These are phyloP conservation scores for Drosophila diplacantha DNA, from an alignment of 2,888 invertebrate genomes.

Conservation along the genomic window DNA sequence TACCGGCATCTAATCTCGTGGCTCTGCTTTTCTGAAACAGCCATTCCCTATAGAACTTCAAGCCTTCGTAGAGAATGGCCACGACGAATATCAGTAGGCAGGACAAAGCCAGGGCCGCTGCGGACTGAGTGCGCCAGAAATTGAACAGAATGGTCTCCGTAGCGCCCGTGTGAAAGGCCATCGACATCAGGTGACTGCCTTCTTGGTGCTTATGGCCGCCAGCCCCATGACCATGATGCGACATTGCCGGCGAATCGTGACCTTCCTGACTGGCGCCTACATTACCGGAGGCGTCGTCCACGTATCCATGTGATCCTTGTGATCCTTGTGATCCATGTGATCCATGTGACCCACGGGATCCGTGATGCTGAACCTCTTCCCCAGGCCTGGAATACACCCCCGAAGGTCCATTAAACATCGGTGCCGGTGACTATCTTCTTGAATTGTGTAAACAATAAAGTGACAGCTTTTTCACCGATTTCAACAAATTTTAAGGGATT, in stretches of 20 bases:
- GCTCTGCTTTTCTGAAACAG: slow-evolving; percentile 13
- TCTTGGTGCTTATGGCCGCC: neutral
- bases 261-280: neutral
- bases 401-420: slow-evolving; percentile 13
- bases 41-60: slow-evolving; percentile 54
- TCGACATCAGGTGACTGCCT: slow-evolving; percentile 28
- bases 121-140: slow-evolving; percentile 45
- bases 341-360: neutral
- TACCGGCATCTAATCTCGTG: slow-evolving; percentile 40
- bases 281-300: neutral
- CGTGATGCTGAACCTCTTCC: neutral
- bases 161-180: slow-evolving; percentile 43
- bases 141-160: slow-evolving; percentile 51
- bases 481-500: neutral
- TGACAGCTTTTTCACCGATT: slow-evolving; percentile 19
- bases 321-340: neutral
- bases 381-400: neutral
- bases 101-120: slow-evolving; percentile 26
- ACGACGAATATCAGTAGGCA: slow-evolving; percentile 52
- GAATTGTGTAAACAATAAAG: slow-evolving; percentile 5
- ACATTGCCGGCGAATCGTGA: slow-evolving; percentile 3
- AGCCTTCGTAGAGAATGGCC: slow-evolving; percentile 51
- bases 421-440: neutral
- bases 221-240: neutral
- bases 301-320: neutral